phyloP scores from a whole-genome alignment of 2,888 invertebrate genomes.

The Plebejus anna region DNA sequence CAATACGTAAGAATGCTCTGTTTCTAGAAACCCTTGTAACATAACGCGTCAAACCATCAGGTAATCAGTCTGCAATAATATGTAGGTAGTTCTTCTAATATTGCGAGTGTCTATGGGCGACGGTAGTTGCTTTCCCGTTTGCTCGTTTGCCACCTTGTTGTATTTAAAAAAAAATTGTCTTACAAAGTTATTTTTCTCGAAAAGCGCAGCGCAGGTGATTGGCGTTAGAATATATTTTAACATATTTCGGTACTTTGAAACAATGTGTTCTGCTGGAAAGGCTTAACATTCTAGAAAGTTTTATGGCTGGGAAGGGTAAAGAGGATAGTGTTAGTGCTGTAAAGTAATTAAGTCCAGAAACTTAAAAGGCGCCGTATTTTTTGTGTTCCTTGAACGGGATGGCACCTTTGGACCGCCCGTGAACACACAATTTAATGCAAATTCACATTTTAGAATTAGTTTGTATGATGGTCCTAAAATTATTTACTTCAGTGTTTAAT shows the following conservation, averaged over 20 bases:
- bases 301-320: slow-evolving; percentile 65
- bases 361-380: slow-evolving; percentile 25
- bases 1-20: too few relatives aligned
- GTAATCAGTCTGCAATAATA: too few relatives aligned
- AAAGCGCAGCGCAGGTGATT: neutral
- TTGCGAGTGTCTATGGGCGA: too few relatives aligned
- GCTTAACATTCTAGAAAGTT: slow-evolving; percentile 68
- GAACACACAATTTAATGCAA: neutral
- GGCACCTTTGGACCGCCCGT: slow-evolving; percentile 16
- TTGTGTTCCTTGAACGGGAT: neutral
- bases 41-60: too few relatives aligned
- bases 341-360: slow-evolving; percentile 52
- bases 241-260: slow-evolving; percentile 32
- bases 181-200: neutral
- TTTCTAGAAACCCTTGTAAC: too few relatives aligned
- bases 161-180: too few relatives aligned
- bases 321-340: slow-evolving; percentile 47
- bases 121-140: too few relatives aligned
- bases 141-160: too few relatives aligned
- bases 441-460: neutral
- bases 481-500: neutral
- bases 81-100: too few relatives aligned
- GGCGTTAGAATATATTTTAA: neutral
- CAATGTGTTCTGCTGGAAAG: slow-evolving; percentile 46
- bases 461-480: neutral